Base-by-base conservation (phyloP, 2,888 invertebrate species). In the Criorhina ranunculi region DNA sequence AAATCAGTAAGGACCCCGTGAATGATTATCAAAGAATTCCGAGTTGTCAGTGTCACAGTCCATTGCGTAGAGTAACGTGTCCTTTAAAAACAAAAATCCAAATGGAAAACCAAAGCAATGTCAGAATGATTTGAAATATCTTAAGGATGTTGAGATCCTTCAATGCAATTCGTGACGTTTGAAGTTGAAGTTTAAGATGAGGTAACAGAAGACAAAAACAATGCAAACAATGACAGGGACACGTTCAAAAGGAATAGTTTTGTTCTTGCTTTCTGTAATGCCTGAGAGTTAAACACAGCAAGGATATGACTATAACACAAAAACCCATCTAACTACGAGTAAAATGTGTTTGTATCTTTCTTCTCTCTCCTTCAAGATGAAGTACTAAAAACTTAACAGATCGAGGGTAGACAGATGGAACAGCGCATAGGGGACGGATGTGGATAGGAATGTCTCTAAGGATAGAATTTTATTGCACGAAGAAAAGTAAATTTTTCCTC, bases 381-480 rank as follows among this genome's bases (percentile, higher is more conserved):
- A 73, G 55, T 62, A 73, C 33, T 73, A 55, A 64, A n/a, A 73
- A 53, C 33, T 55, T 51, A n/a, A 51, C 12, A 62, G 62, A 62
- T 19, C 12, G 19, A 46, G 60, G 17, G 6, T 29, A 33, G 29
- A 35, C 33, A 37, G 15, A 57, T 44, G n/a, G 12, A 46, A 44
- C n/a, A 37, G 12, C 1, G 29, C 24, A 60, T 29, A 19, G 15
- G 15, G n/a, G 19, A 33, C 19, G n/a, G 19, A 33, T 35, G 35
- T 0, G 19, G 12, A 15, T n/a, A 35, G 33, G 37, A 11, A 51
- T 37, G 53, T 66, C 66, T 66, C 75, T 66, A 37, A 49, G 75
- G 66, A 66, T 57, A 49, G 55, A 66, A 66, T 75, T 75, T 75
- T 75, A 75, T 66, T 75, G 66, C 75, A 75, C 11, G 53, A 64